Evolutionary conservation across 2,797 vertebrate genomes (phyloP).

Genomic region (Trichosurus vulpecula): DNA sequence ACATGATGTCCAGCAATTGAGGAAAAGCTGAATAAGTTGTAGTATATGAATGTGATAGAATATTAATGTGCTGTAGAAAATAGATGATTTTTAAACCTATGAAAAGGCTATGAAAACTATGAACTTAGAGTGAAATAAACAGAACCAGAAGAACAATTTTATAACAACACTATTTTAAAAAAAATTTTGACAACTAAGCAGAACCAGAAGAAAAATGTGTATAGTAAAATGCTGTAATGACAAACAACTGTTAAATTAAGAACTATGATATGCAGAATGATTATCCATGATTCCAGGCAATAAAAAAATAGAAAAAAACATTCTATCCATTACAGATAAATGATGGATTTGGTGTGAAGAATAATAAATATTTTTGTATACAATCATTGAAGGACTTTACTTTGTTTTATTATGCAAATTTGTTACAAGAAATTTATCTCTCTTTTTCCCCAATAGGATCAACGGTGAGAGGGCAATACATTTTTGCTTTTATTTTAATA

Average conservation of each 20-base stretch:
- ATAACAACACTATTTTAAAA: background rate
- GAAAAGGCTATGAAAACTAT: too few species aligned
- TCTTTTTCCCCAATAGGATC: background rate
- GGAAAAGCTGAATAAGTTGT: background rate
- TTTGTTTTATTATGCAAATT: background rate
- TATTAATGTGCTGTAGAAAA: background rate
- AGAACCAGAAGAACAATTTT: background rate
- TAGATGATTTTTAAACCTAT: background rate
- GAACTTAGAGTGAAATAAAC: background rate
- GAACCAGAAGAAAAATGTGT: background rate
- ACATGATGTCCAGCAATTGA: background rate
- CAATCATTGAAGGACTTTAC: background rate
- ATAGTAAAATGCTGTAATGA: background rate
- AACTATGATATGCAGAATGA: background rate
- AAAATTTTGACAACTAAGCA: background rate
- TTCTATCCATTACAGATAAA: background rate
- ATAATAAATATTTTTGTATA: background rate
- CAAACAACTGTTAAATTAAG: background rate
- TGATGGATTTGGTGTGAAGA: background rate
- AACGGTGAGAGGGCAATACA: background rate
- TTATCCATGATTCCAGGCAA: background rate
- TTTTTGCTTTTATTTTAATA: background rate
- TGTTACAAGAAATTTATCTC: background rate
- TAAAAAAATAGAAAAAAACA: background rate
- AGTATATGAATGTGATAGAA: background rate